Percentiles rank a stretch among this genome's conserved stretches.
Conservation (phyloP, 2,113 vertebrate genomes). For the Anguilla japonica region DNA sequence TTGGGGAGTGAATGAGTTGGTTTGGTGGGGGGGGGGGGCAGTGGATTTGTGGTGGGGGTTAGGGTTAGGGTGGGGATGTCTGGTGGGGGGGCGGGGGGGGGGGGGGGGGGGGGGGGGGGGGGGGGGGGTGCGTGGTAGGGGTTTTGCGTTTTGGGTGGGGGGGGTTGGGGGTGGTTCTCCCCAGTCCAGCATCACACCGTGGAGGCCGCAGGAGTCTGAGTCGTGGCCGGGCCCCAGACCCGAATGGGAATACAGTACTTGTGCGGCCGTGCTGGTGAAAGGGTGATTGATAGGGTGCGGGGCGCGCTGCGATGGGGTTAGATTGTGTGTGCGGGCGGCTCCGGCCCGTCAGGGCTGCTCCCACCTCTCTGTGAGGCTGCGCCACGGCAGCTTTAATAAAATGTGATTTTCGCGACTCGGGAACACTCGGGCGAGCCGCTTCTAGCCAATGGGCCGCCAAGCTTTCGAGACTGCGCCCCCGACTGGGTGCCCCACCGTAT, state of each 20-base stretch:
- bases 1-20: not conserved
- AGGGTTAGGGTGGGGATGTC: no score
- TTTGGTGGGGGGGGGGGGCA: not conserved
- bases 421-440: constrained; percentile 68
- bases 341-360: constrained; percentile 76
- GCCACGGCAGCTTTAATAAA: constrained; percentile 76
- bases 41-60: no score
- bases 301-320: constrained; percentile 96
- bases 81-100: no score
- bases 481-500: no score
- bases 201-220: constrained; percentile 61
- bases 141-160: constrained; percentile 5
- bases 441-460: no score
- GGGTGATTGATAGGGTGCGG: constrained; percentile 96
- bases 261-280: constrained; percentile 95
- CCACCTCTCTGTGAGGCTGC: constrained; percentile 67
- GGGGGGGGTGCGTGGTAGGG: not conserved
- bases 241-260: constrained; percentile 92
- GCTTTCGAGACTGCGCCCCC: no score
- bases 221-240: constrained; percentile 75
- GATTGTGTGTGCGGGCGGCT: constrained; percentile 93
- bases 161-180: not conserved
- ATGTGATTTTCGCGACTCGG: constrained; percentile 80
- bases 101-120: no score
- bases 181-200: constrained; percentile 35